Evolutionary conservation across 2,888 invertebrate species (phyloP).

Genomic region (Epsilonema sp.): DNA sequence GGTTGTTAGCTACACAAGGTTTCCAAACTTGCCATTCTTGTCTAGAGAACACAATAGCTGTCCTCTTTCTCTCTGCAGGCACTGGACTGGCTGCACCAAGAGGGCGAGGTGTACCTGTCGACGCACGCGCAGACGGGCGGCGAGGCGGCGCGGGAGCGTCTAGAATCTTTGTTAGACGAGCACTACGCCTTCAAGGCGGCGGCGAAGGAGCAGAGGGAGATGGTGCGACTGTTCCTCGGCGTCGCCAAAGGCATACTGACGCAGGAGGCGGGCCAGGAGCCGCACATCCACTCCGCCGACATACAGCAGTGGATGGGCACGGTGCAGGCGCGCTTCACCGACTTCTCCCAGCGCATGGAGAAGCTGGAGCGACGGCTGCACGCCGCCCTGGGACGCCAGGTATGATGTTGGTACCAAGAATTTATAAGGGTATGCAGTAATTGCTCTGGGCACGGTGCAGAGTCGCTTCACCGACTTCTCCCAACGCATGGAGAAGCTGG

Average conservation of each 20-base stretch:
- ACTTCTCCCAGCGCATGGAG: slow-evolving; percentile 86
- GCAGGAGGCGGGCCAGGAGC: not conserved
- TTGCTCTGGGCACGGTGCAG: too few species aligned
- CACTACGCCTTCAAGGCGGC: slow-evolving; percentile 74
- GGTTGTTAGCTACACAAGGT: too few species aligned
- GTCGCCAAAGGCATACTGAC: slow-evolving; percentile 71
- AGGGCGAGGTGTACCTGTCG: slow-evolving; percentile 45
- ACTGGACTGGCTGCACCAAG: slow-evolving; percentile 90
- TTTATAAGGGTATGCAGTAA: too few species aligned
- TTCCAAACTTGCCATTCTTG: too few species aligned
- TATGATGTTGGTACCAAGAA: too few species aligned
- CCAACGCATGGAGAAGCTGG: too few species aligned
- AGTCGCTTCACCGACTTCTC: too few species aligned
- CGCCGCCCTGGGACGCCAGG: slow-evolving; percentile 27
- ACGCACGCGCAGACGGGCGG: slow-evolving; percentile 40
- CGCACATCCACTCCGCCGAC: slow-evolving; percentile 54
- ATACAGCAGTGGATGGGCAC: slow-evolving; percentile 84
- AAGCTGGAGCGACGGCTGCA: slow-evolving; percentile 36
- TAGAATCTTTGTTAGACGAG: slow-evolving; percentile 54
- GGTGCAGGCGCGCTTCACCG: slow-evolving; percentile 74
- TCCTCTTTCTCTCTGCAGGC: too few species aligned
- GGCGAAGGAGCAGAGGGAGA: slow-evolving; percentile 78
- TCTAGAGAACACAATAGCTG: too few species aligned
- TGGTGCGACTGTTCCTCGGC: slow-evolving; percentile 74
- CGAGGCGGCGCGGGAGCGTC: slow-evolving; percentile 57